A percentile compares a stretch with the other conserved stretches of the same genome.
Evolutionary conservation across 2,888 invertebrate genomes (phyloP).

Genomic region (Harpagoxenus sublaevis): DNA sequence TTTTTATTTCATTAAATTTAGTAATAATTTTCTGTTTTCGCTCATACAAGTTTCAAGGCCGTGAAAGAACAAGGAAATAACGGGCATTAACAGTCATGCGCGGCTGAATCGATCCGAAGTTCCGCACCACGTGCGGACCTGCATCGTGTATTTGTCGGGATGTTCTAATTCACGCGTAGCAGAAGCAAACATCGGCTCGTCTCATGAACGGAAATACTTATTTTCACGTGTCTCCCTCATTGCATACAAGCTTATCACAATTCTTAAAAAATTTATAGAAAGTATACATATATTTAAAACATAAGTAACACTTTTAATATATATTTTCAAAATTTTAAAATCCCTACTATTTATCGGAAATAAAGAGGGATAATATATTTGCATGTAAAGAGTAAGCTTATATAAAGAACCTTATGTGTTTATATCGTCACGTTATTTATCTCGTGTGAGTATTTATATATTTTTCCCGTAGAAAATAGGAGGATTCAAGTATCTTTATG

Average conservation of each 20-base stretch:
- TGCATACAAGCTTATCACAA: background rate
- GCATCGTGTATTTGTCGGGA: constrained; percentile 25
- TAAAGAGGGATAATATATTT: background rate
- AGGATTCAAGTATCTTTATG: background rate
- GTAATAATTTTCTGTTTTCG: background rate
- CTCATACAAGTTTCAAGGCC: background rate
- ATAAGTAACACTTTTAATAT: background rate
- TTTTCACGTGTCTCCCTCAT: constrained; percentile 13
- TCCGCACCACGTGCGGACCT: constrained; percentile 23
- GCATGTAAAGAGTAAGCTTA: background rate
- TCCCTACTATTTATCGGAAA: background rate
- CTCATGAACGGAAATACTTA: constrained; percentile 15
- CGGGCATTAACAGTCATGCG: constrained; percentile 23
- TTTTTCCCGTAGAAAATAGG: background rate
- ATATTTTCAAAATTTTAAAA: background rate
- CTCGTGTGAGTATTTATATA: background rate
- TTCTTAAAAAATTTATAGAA: background rate
- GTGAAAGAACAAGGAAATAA: background rate
- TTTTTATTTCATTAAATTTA: background rate
- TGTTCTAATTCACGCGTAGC: constrained; percentile 24
- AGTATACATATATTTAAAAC: background rate
- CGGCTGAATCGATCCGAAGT: constrained; percentile 14
- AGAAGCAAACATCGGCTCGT: constrained; percentile 21
- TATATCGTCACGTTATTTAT: constrained; percentile 1
- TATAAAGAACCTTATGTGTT: constrained; percentile 2